Evolutionary conservation across 2,113 vertebrate genomes (phyloP).

Genomic region (Mus spicilegus): DNA sequence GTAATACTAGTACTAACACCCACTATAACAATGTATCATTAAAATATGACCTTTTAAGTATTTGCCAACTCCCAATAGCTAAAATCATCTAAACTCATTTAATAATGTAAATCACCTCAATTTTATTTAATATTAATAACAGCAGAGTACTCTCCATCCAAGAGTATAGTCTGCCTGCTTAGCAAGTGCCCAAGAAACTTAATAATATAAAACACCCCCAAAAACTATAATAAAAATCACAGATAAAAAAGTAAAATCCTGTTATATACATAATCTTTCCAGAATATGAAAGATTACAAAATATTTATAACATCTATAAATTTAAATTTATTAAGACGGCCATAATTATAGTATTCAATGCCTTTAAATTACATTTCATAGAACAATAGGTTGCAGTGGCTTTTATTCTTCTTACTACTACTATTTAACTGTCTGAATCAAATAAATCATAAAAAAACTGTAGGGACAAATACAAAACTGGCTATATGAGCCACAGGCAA

Average conservation of each 20-base stretch:
- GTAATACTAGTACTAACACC: slow-evolving; percentile 31
- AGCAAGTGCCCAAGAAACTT: slow-evolving; percentile 50
- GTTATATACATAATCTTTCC: slow-evolving; percentile 43
- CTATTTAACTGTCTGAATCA: not conserved
- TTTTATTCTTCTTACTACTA: slow-evolving; percentile 59
- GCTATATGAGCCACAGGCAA: not conserved
- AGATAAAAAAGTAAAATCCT: slow-evolving; percentile 28
- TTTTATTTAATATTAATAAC: slow-evolving; percentile 49
- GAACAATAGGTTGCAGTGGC: slow-evolving; percentile 21
- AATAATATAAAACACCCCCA: not conserved
- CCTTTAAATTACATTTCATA: slow-evolving; percentile 55
- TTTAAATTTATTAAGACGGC: slow-evolving; percentile 41
- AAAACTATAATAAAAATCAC: slow-evolving; percentile 22
- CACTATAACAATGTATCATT: slow-evolving; percentile 12
- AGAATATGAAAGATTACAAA: slow-evolving; percentile 38
- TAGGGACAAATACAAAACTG: slow-evolving; percentile 49
- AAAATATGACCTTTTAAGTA: slow-evolving; percentile 60
- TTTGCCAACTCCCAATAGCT: slow-evolving; percentile 14
- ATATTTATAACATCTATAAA: not conserved
- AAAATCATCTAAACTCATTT: slow-evolving; percentile 50
- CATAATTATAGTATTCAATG: not conserved
- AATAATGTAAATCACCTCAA: slow-evolving; percentile 29
- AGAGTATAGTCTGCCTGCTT: slow-evolving; percentile 8
- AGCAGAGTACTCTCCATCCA: not conserved
- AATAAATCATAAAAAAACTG: not conserved